A percentile compares a stretch with the other conserved stretches of the same genome.
phyloP scores from a whole-genome alignment of 1,140 invertebrate genomes.

The Monochamus saltuarius region DNA sequence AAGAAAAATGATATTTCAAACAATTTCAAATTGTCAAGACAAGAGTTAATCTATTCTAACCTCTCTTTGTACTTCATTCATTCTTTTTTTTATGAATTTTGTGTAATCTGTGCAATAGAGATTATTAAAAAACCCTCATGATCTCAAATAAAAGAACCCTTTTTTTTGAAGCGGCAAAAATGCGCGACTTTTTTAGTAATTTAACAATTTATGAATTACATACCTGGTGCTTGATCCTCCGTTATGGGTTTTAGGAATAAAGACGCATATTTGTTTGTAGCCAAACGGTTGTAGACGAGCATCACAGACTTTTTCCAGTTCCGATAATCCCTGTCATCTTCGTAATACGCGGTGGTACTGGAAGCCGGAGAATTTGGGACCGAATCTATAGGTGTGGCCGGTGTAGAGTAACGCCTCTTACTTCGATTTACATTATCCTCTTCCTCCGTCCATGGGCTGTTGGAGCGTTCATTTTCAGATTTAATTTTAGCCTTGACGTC shows the following conservation, averaged over 20 bases:
- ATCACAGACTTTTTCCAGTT: conserved; percentile 91
- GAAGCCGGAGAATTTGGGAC: conserved; percentile 66
- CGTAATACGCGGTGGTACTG: conserved; percentile 46
- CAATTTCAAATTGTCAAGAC: no score
- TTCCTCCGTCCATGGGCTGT: conserved; percentile 58
- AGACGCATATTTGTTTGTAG: conserved; percentile 84
- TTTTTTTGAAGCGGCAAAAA: no score
- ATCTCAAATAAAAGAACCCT: no score
- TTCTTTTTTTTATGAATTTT: no score
- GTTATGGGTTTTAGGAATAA: conserved; percentile 84
- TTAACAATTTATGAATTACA: no score
- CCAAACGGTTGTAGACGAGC: conserved; percentile 77
- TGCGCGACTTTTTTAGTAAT: no score
- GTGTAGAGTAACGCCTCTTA: conserved; percentile 53
- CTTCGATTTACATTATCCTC: conserved; percentile 50
- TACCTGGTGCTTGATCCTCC: conserved; percentile 79
- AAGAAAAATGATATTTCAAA: no score
- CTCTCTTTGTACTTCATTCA: no score
- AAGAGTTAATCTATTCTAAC: no score
- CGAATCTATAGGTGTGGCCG: conserved; percentile 60
- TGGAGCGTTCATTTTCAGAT: conserved; percentile 50
- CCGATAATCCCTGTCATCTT: conserved; percentile 68
- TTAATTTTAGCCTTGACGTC: conserved; percentile 36
- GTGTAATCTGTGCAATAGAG: no score
- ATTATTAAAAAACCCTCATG: no score